Evolutionary conservation across 2,797 vertebrate species (phyloP).

Genomic region (Crocidura indochinensis): DNA sequence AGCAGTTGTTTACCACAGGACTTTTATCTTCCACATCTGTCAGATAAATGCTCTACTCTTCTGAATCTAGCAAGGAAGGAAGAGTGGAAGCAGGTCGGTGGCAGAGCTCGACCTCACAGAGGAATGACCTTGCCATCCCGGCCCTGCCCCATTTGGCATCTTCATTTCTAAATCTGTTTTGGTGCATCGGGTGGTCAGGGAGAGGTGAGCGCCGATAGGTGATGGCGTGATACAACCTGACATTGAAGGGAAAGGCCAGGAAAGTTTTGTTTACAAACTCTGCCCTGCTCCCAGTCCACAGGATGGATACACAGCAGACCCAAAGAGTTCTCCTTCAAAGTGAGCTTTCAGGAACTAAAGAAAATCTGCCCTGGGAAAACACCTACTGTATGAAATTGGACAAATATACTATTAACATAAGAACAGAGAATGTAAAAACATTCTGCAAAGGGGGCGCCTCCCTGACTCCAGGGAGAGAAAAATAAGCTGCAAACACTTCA

Average conservation of each 20-base stretch:
- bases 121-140: no score
- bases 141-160: not conserved
- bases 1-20: conserved; percentile 58
- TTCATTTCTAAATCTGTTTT: conserved; percentile 60
- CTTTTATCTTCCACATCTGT: conserved; percentile 62
- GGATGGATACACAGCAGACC: conserved; percentile 32
- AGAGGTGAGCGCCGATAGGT: not conserved
- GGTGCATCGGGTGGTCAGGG: conserved; percentile 32
- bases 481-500: conserved; percentile 80
- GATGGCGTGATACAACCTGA: conserved; percentile 41
- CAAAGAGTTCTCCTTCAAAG: conserved; percentile 4
- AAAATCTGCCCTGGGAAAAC: conserved; percentile 47
- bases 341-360: conserved; percentile 25
- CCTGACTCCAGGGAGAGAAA: conserved; percentile 36
- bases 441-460: conserved; percentile 69
- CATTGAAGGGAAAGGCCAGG: conserved; percentile 38
- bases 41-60: conserved; percentile 49
- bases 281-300: conserved; percentile 48
- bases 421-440: conserved; percentile 57
- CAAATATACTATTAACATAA: conserved; percentile 63
- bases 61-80: conserved; percentile 40
- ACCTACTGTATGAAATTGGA: conserved; percentile 33
- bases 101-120: not conserved
- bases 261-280: conserved; percentile 30
- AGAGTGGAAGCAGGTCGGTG: conserved; percentile 19